Conservation (phyloP, 2,888 invertebrate genomes). For the Halocaridina rubra region DNA sequence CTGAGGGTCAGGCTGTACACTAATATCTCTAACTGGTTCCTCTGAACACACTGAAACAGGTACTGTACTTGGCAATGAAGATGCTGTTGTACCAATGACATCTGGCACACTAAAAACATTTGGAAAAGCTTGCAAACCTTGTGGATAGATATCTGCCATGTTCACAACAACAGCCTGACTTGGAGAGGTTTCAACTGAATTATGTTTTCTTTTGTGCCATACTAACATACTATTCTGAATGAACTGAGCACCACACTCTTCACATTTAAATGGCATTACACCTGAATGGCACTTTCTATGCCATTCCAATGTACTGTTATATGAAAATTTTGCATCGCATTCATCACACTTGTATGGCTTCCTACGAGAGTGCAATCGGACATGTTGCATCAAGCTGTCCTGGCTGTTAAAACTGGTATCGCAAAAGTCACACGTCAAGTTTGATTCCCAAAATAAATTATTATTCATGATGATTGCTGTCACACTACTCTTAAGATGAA, state of each 20-base stretch:
- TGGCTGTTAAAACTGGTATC: slow-evolving; percentile 35
- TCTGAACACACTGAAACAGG: slow-evolving; percentile 6
- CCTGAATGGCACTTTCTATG: slow-evolving; percentile 46
- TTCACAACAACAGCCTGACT: slow-evolving; percentile 28
- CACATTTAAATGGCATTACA: slow-evolving; percentile 52
- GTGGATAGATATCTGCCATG: slow-evolving; percentile 40
- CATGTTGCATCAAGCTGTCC: slow-evolving; percentile 28
- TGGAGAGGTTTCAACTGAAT: slow-evolving; percentile 16
- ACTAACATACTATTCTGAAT: slow-evolving; percentile 47
- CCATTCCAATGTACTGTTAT: slow-evolving; percentile 52
- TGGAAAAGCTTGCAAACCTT: slow-evolving; percentile 18
- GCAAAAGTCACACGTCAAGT: slow-evolving; percentile 49
- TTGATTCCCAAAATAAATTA: slow-evolving; percentile 34
- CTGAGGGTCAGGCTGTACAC: background rate
- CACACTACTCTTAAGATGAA: too few species aligned
- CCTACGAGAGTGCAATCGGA: slow-evolving; percentile 40
- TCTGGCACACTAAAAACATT: slow-evolving; percentile 37
- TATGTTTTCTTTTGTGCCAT: slow-evolving; percentile 53
- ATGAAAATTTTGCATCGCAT: slow-evolving; percentile 48
- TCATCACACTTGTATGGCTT: slow-evolving; percentile 52
- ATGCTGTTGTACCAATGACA: background rate
- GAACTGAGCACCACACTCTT: slow-evolving; percentile 51
- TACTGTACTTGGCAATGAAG: background rate
- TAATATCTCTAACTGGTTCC: background rate
- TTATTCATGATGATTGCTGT: slow-evolving; percentile 40